phyloP scores from a whole-genome alignment of 1,140 invertebrate species.

The Brachionus manjavacas region DNA sequence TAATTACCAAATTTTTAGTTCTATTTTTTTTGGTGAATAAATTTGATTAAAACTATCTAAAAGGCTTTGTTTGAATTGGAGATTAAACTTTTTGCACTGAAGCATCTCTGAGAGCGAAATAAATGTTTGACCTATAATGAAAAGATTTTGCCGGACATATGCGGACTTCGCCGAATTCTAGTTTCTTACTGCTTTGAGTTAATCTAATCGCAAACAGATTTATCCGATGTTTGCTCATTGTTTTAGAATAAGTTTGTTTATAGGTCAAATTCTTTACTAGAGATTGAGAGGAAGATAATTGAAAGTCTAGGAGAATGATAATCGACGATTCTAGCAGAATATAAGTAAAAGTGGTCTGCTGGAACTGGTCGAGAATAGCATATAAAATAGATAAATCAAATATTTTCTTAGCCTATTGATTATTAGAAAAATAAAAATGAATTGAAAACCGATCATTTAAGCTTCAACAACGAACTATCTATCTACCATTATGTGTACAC shows the following conservation, averaged over 20 bases:
- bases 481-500: background rate
- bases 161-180: background rate
- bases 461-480: background rate
- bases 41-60: background rate
- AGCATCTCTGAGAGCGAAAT: background rate
- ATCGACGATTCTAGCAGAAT: background rate
- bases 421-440: background rate
- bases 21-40: background rate
- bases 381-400: background rate
- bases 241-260: background rate
- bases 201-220: slow-evolving; percentile 35
- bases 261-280: slow-evolving; percentile 23
- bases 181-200: slow-evolving; percentile 3
- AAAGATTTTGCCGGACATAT: slow-evolving; percentile 12
- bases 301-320: background rate
- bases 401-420: background rate
- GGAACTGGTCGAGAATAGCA: background rate
- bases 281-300: background rate
- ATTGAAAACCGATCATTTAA: background rate
- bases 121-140: background rate
- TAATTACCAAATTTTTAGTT: background rate
- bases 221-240: slow-evolving; percentile 3
- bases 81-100: background rate
- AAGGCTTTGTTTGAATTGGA: background rate
- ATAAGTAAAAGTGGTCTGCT: background rate